Evolutionary conservation across 2,113 vertebrate genomes (phyloP), one percentile per base, ranked within the genome.

Genomic region (Oncorhynchus gorbuscha): DNA sequence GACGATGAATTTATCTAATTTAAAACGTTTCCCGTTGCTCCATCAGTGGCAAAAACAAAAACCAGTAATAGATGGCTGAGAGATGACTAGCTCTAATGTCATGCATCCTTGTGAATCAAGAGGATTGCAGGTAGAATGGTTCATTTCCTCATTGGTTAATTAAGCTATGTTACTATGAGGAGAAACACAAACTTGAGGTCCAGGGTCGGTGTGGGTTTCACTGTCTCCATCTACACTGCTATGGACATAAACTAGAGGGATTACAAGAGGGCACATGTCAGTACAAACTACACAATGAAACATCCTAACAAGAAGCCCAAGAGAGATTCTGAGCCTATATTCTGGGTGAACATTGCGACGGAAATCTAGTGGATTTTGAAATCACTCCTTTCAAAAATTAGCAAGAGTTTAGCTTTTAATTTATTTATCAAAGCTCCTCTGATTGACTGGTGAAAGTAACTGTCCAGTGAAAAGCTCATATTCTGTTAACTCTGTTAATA

Each of bases 181-280:
- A 80, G 88, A 80, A 89, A 91, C 89, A 94, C 93, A 94, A 86
- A 97, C 96, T 95, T 97, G 90, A 97, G 93, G 88, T 97, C 95
- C 92, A 97, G 88, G n/a, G 62, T 96, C 96, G 67, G 94, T 96
- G 91, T 97, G 96, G 62, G 94, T 93, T 84, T 97, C 95, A 85
- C 92, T 92, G 85, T 97, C 96, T 30, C 95, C 95, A 66, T 95
- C 93, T 91, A 97, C 93, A 83, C 94, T 96, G 94, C 96, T n/a
- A n/a, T n/a, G 97, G 82, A 97, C 87, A 81, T 97, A 96, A 92
- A 97, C 96, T 97, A 87, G 14, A 72, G 73, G 81, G 76, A 77
- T 22, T n/a, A 83, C 75, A 22, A 84, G 5, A 80, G 11, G 81
- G 69, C 12, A 51, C 0, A 22, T 4, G 30, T 64, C 20, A 79